Conservation (phyloP, 2,888 invertebrate species). For the Erynnis tages region DNA sequence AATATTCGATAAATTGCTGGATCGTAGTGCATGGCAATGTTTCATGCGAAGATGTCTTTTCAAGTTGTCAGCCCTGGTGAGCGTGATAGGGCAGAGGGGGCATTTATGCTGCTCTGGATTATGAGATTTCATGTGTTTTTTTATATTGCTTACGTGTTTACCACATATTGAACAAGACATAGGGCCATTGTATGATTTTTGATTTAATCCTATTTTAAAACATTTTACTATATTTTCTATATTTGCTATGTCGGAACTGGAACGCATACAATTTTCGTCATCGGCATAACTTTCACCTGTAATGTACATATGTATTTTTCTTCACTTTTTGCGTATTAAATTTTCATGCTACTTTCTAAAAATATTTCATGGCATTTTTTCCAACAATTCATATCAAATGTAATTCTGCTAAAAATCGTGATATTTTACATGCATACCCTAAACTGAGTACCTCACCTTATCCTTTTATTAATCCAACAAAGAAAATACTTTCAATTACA, state of each 20-base stretch:
- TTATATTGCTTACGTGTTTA: conserved; percentile 84
- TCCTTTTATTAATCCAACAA: not conserved
- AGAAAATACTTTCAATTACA: conserved; percentile 29
- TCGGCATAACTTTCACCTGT: conserved; percentile 73
- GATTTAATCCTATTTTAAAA: conserved; percentile 57
- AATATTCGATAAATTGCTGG: conserved; percentile 66
- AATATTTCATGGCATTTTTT: conserved; percentile 5
- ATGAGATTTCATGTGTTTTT: conserved; percentile 85
- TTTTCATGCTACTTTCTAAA: conserved; percentile 35
- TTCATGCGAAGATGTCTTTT: conserved; percentile 85
- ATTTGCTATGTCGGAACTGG: conserved; percentile 60
- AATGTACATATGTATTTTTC: conserved; percentile 55
- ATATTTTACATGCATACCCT: conserved; percentile 49
- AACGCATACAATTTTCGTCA: conserved; percentile 73
- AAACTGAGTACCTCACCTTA: not conserved
- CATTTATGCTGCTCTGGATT: conserved; percentile 83
- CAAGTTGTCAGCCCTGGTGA: conserved; percentile 85
- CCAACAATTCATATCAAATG: conserved; percentile 1
- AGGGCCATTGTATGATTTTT: conserved; percentile 57
- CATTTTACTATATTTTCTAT: conserved; percentile 66
- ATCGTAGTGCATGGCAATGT: conserved; percentile 71
- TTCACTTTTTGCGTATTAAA: conserved; percentile 48
- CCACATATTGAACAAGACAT: conserved; percentile 84
- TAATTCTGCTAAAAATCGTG: conserved; percentile 12
- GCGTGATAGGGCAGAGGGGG: conserved; percentile 82